Base-by-base conservation (phyloP, 37 sponge, comb jelly and placozoan genomes). In the Ephydatia muelleri region DNA sequence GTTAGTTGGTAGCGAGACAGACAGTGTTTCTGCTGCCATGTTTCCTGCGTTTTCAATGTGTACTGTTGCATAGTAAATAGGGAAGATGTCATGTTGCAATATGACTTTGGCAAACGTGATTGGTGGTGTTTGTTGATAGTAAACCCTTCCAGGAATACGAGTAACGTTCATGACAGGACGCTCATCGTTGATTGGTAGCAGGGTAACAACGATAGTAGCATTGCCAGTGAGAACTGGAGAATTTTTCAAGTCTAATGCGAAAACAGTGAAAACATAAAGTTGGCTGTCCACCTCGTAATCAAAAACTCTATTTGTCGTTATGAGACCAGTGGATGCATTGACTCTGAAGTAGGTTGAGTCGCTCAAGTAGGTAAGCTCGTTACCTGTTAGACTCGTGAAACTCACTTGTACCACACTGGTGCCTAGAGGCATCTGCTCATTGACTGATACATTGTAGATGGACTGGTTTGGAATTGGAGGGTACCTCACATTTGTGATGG, bases 101-200 rank as follows among this genome's bases (percentile, higher is more conserved):
- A 48, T 82, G 11, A 90, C 71, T 48, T 39, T 49, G 32, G 91
- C 85, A 64, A 86, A 47, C 5, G 33, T 16, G 9, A 90, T 83
- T 32, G 91, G 71, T 3, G 65, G n/a, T 3, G 65, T 75, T 19
- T 78, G 85, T 84, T 93, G 91, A 65, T 79, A 30, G 39, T 66
- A 93, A 11, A 33, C 70, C 0, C 43, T 75, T 28, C 49, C 43
- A 29, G 72, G 65, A 22, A 67, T 78, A 14, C 28, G 36, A 70
- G 39, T 47, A 23, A 31, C 81, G 0, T 14, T 13, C 3, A 88
- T 30, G 9, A 37, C 5, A 39, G 95, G 95, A 1, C 90, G 65
- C 66, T 91, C 88, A 48, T 95, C 95, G 87, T 95, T 95, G 2
- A 36, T 65, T 22, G 92, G 93, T 2, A 23, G n/a, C 21, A 95